These are phyloP conservation scores for Helicoverpa zea DNA, from an alignment of 1,140 invertebrate genomes.

Conservation along the genomic window DNA sequence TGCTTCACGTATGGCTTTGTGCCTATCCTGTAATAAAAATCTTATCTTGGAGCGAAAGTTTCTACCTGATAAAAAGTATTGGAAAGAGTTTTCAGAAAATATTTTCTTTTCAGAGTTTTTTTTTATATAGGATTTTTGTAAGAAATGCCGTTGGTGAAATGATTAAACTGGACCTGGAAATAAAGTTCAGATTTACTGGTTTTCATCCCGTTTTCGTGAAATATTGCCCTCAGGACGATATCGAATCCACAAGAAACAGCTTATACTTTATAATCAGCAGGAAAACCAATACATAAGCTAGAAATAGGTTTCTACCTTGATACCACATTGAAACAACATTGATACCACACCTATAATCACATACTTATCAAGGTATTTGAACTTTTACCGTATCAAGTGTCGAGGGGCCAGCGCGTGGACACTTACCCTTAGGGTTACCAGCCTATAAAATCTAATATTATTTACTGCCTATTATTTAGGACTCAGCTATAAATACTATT, in stretches of 20 bases:
- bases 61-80: too few relatives aligned
- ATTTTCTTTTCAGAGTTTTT: too few relatives aligned
- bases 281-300: neutral
- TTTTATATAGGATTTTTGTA: too few relatives aligned
- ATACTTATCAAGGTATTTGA: constrained; percentile 3
- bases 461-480: neutral
- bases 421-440: constrained; percentile 14
- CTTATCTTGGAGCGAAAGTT: too few relatives aligned
- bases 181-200: too few relatives aligned
- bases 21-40: too few relatives aligned
- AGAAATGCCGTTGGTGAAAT: too few relatives aligned
- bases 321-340: neutral
- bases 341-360: neutral
- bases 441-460: constrained; percentile 4
- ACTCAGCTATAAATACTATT: too few relatives aligned
- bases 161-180: too few relatives aligned
- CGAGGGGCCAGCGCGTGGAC: neutral
- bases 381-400: constrained; percentile 23
- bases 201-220: too few relatives aligned
- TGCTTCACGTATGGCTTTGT: too few relatives aligned
- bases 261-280: neutral
- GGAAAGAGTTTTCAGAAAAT: too few relatives aligned
- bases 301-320: neutral
- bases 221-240: neutral
- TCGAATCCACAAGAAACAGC: neutral